These are phyloP conservation scores for Amphipoea oculea DNA, from an alignment of 2,888 invertebrate species.

Conservation along the genomic window DNA sequence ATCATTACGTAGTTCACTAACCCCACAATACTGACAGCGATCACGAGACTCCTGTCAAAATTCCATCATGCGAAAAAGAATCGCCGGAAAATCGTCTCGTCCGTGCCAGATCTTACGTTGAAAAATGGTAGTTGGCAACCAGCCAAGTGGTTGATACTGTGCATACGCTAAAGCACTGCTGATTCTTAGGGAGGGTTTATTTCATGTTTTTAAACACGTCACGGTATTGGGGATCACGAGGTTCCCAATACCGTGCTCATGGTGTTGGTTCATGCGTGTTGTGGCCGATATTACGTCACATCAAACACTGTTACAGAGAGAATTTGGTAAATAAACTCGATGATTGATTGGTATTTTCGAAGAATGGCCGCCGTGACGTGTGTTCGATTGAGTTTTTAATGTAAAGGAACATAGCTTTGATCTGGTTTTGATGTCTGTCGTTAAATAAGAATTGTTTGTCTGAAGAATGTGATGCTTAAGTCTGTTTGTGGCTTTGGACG, in stretches of 20 bases:
- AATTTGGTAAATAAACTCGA: constrained; percentile 52
- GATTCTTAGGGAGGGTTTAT: constrained; percentile 65
- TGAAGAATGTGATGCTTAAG: constrained; percentile 1
- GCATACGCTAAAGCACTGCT: constrained; percentile 65
- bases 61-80: constrained; percentile 57
- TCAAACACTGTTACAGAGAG: constrained; percentile 16
- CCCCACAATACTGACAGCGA: constrained; percentile 55
- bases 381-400: constrained; percentile 40
- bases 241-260: constrained; percentile 2
- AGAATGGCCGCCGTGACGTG: constrained; percentile 44
- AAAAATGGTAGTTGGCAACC: constrained; percentile 65
- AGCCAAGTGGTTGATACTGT: constrained; percentile 68
- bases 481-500: neutral
- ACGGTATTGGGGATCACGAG: constrained; percentile 48
- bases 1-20: constrained; percentile 60
- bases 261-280: constrained; percentile 23
- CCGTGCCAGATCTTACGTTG: constrained; percentile 61
- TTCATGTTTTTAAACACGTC: constrained; percentile 64
- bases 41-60: constrained; percentile 61
- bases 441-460: constrained; percentile 38
- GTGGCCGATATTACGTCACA: constrained; percentile 36
- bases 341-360: constrained; percentile 50
- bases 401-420: constrained; percentile 42
- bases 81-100: constrained; percentile 55
- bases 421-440: constrained; percentile 36